These are phyloP conservation scores for Melanaphis sacchari DNA, from an alignment of 1,140 invertebrate genomes.

Conservation along the genomic window DNA sequence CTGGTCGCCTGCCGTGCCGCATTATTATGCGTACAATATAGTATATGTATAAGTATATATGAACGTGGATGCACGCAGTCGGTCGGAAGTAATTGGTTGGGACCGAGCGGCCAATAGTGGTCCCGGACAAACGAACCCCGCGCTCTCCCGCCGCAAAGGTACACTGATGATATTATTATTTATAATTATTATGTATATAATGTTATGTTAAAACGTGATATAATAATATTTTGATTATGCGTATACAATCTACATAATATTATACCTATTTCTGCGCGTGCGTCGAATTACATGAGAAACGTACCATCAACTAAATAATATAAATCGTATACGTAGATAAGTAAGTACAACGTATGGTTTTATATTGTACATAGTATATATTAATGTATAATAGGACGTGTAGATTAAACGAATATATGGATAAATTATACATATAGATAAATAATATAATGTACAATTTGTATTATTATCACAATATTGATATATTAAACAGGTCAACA, in stretches of 20 bases:
- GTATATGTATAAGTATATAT: background rate
- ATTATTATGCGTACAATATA: background rate
- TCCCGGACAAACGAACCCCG: background rate
- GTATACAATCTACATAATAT: background rate
- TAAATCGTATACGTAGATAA: background rate
- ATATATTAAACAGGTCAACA: background rate
- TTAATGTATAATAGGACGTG: background rate
- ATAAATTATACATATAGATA: background rate
- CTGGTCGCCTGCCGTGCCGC: background rate
- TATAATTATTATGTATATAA: slow-evolving; percentile 19
- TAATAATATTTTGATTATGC: background rate
- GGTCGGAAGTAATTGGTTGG: slow-evolving; percentile 55
- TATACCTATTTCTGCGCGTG: background rate
- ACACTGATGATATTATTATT: background rate
- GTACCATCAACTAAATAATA: background rate
- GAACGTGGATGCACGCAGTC: background rate
- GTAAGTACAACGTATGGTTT: background rate
- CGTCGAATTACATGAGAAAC: background rate
- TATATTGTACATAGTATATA: background rate
- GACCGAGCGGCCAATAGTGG: slow-evolving; percentile 37
- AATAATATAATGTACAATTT: background rate
- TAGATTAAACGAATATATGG: background rate
- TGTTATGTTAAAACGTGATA: background rate
- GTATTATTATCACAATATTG: background rate
- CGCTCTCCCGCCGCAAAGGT: background rate